Percentiles rank a stretch among this genome's conserved stretches.
Conservation (phyloP, 1,140 invertebrate genomes). For the Chrysomallon squamiferum region DNA sequence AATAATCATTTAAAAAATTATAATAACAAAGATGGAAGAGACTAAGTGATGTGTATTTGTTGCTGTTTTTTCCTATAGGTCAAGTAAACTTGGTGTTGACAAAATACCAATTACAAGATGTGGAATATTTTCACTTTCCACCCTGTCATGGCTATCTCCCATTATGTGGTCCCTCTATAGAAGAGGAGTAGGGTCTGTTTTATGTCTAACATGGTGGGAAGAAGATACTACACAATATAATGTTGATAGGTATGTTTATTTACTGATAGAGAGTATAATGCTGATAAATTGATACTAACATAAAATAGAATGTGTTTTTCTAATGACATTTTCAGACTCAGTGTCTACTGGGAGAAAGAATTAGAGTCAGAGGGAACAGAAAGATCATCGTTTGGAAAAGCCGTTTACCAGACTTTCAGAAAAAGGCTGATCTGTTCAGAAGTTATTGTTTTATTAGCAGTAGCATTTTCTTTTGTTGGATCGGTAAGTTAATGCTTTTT, state of each 20-base stretch:
- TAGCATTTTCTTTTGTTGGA: constrained; percentile 70
- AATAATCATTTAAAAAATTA: too few relatives aligned
- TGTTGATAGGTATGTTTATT: constrained; percentile 39
- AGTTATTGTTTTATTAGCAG: constrained; percentile 66
- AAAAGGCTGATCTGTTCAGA: constrained; percentile 67
- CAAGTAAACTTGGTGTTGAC: constrained; percentile 9
- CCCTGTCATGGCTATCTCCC: constrained; percentile 69
- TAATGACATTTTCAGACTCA: constrained; percentile 36
- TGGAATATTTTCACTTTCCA: constrained; percentile 68
- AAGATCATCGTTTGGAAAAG: constrained; percentile 63
- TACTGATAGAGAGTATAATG: too few relatives aligned
- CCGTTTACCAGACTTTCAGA: constrained; percentile 68
- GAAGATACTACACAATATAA: constrained; percentile 66
- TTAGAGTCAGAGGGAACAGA: constrained; percentile 46
- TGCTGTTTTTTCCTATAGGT: neutral
- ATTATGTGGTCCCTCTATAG: constrained; percentile 69
- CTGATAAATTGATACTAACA: too few relatives aligned
- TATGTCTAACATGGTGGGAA: constrained; percentile 66
- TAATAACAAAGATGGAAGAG: too few relatives aligned
- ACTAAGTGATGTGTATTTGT: too few relatives aligned
- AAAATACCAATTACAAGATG: constrained; percentile 65
- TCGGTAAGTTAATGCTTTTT: constrained; percentile 65
- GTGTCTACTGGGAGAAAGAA: constrained; percentile 61
- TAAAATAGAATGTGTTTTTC: constrained; percentile 26
- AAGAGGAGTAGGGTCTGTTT: constrained; percentile 61